A percentile compares a stretch with the other conserved stretches of the same genome.
phyloP scores from a whole-genome alignment of 1,140 invertebrate species.

The Megalonaias nervosa region DNA sequence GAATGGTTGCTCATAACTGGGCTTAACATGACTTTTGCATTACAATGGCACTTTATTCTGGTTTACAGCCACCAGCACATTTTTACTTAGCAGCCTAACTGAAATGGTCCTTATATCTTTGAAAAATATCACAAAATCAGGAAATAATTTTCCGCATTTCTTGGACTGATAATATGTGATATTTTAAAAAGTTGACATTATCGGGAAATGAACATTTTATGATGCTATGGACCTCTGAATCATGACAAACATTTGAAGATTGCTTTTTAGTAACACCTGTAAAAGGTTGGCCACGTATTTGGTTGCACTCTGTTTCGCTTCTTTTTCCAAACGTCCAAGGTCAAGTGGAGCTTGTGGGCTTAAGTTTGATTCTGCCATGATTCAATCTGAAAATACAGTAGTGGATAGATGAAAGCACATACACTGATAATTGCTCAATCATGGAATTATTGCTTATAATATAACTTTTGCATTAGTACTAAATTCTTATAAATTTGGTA shows the following conservation, averaged over 20 bases:
- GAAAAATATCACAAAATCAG: too few species aligned
- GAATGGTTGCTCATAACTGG: too few species aligned
- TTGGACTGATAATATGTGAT: too few species aligned
- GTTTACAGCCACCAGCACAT: too few species aligned
- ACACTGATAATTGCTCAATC: background rate
- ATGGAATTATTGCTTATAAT: background rate
- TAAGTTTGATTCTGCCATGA: conserved; percentile 36
- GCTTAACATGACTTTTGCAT: too few species aligned
- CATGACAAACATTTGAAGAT: background rate
- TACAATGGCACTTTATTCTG: too few species aligned
- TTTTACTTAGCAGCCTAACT: too few species aligned
- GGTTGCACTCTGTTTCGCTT: conserved; percentile 86
- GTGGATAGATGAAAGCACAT: background rate
- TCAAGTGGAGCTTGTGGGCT: conserved; percentile 63
- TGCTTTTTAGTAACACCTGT: conserved; percentile 53
- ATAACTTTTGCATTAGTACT: background rate
- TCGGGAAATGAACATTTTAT: background rate
- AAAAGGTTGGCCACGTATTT: conserved; percentile 95
- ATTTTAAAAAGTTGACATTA: too few species aligned
- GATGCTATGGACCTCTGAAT: background rate
- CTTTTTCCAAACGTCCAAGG: conserved; percentile 77
- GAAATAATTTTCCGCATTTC: too few species aligned
- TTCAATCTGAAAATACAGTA: conserved; percentile 33
- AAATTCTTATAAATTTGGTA: background rate
- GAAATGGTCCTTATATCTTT: too few species aligned